These are phyloP conservation scores for Hippocampus abdominalis DNA, from an alignment of 2,113 vertebrate species.

Conservation along the genomic window DNA sequence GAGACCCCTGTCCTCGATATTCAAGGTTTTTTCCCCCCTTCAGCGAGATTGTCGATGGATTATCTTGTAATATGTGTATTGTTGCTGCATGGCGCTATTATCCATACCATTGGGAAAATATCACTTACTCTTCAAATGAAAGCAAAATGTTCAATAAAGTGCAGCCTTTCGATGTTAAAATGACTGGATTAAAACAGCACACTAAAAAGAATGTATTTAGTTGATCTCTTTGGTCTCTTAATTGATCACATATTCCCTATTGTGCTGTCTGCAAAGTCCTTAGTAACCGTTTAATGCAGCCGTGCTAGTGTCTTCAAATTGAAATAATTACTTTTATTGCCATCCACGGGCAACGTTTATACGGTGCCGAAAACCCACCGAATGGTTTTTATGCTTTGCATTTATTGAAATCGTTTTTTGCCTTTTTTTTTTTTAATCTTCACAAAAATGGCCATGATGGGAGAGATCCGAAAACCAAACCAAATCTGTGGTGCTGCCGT, in stretches of 20 bases:
- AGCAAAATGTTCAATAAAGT: neutral
- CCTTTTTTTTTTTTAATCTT: neutral
- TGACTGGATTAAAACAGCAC: neutral
- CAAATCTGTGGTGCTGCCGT: too few species aligned
- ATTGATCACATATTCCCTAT: conserved; percentile 1
- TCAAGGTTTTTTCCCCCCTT: too few species aligned
- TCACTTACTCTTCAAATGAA: neutral
- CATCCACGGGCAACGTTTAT: neutral
- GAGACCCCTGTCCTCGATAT: too few species aligned
- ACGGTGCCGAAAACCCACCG: neutral
- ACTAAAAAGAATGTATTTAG: neutral
- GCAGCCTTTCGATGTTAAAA: neutral
- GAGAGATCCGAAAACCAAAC: neutral
- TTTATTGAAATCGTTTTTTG: neutral
- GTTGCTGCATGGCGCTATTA: neutral
- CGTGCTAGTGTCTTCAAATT: neutral
- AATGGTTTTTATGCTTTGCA: neutral
- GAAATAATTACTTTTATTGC: conserved; percentile 1
- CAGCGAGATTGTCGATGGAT: neutral
- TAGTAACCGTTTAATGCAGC: neutral
- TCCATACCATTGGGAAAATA: neutral
- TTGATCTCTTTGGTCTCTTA: neutral
- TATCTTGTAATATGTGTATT: neutral
- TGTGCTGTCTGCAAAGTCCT: neutral
- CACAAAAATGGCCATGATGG: neutral